phyloP scores from a whole-genome alignment of 2,113 vertebrate species.

The Cromileptes altivelis region DNA sequence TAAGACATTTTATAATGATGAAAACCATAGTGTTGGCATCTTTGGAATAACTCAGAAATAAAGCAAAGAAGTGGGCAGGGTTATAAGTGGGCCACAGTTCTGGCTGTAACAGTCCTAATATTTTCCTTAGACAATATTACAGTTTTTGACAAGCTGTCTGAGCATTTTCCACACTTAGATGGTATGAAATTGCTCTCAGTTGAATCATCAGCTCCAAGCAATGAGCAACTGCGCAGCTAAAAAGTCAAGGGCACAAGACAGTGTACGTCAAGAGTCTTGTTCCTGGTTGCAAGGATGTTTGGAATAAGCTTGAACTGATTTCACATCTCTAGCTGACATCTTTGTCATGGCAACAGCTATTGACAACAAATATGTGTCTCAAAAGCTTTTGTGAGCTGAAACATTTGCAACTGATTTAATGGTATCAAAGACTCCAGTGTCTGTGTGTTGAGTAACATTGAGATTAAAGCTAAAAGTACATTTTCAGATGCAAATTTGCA shows the following conservation, averaged over 20 bases:
- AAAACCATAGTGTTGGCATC: constrained; percentile 9
- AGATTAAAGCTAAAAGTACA: not conserved
- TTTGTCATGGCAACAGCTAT: constrained; percentile 8
- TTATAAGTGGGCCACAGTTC: constrained; percentile 2
- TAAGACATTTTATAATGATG: constrained; percentile 7
- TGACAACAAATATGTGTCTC: not conserved
- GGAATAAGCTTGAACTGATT: constrained; percentile 15
- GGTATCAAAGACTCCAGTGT: not conserved
- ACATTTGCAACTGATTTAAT: not conserved
- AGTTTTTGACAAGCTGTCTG: constrained; percentile 3
- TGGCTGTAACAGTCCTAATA: not conserved
- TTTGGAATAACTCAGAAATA: constrained; percentile 15
- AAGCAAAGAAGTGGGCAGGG: constrained; percentile 5
- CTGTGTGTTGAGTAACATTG: constrained; percentile 8
- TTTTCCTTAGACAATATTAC: not conserved
- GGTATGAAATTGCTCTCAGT: not conserved
- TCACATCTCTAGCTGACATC: constrained; percentile 7
- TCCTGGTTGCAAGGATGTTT: constrained; percentile 16
- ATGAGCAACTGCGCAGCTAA: constrained; percentile 3
- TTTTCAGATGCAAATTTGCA: constrained; percentile 22
- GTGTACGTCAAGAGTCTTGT: not conserved
- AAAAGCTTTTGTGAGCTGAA: not conserved
- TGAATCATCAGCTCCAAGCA: not conserved
- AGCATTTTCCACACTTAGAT: not conserved
- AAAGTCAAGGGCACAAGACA: constrained; percentile 16